A percentile compares a stretch with the other conserved stretches of the same genome.
Conservation (phyloP, 2,797 vertebrate species). For the Bovichtus variegatus region DNA sequence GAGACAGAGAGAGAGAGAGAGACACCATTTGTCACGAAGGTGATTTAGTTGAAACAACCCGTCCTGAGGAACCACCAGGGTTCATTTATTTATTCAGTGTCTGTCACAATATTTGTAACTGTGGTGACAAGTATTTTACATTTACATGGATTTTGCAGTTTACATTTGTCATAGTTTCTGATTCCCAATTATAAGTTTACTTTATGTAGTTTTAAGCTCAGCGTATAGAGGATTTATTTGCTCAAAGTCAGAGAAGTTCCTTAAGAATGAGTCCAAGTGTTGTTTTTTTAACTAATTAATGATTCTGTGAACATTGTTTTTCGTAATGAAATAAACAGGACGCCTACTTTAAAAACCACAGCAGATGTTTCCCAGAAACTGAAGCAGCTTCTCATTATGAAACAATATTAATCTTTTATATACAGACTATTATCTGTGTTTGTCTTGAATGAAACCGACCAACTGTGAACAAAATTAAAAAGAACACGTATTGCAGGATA, state of each 20-base stretch:
- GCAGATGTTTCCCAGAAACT: slow-evolving; percentile 27
- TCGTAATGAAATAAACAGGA: not conserved
- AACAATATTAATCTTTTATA: slow-evolving; percentile 36
- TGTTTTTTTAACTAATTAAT: not conserved
- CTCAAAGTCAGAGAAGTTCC: not conserved
- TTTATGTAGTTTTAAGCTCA: not conserved
- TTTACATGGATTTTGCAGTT: not conserved
- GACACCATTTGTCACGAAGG: not conserved
- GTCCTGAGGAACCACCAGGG: not conserved
- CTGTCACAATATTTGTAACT: not conserved
- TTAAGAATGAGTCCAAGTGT: too few species aligned
- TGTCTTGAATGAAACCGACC: slow-evolving; percentile 11
- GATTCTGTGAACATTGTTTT: not conserved
- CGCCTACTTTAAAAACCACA: not conserved
- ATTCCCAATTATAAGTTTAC: not conserved
- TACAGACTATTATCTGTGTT: not conserved
- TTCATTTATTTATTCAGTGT: not conserved
- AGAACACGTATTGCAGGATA: not conserved
- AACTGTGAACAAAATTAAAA: not conserved
- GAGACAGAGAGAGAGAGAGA: not conserved
- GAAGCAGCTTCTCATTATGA: slow-evolving; percentile 21
- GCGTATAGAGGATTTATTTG: not conserved
- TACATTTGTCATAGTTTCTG: not conserved
- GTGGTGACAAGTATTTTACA: too few species aligned
- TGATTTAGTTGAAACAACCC: not conserved